phyloP scores from a whole-genome alignment of 2,888 invertebrate species.

The Platypus cylindrus region DNA sequence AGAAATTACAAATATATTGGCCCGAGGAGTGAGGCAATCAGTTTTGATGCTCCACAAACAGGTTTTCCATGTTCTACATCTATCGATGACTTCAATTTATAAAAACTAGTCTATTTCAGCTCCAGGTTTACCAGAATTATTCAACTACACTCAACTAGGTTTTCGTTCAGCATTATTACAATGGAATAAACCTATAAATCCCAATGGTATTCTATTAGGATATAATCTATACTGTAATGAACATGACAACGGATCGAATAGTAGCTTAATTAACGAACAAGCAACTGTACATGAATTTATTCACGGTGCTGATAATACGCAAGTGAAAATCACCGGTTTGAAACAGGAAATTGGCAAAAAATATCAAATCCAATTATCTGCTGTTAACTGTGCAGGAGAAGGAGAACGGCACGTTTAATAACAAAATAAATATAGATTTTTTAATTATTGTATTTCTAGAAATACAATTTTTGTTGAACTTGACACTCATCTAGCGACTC shows the following conservation, averaged over 20 bases:
- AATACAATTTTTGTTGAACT: slow-evolving; percentile 22
- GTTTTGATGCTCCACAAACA: slow-evolving; percentile 28
- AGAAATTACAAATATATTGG: slow-evolving; percentile 29
- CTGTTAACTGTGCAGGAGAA: slow-evolving; percentile 28
- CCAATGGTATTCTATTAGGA: slow-evolving; percentile 26
- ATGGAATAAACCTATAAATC: slow-evolving; percentile 26
- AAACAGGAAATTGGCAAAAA: slow-evolving; percentile 20
- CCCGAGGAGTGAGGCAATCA: slow-evolving; percentile 25
- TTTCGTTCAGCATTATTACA: slow-evolving; percentile 22
- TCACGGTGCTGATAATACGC: slow-evolving; percentile 22
- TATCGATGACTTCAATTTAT: no score
- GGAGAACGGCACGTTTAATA: slow-evolving; percentile 22
- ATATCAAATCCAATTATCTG: slow-evolving; percentile 24
- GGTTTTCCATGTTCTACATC: no score
- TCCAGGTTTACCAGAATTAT: slow-evolving; percentile 23
- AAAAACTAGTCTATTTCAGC: slow-evolving; percentile 21
- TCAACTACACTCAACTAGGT: slow-evolving; percentile 25
- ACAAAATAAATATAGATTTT: background rate
- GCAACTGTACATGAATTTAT: slow-evolving; percentile 22
- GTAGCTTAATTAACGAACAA: slow-evolving; percentile 21
- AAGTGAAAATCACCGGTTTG: slow-evolving; percentile 25
- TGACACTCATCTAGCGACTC: slow-evolving; percentile 20
- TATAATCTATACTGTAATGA: slow-evolving; percentile 26
- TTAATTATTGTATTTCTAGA: slow-evolving; percentile 15
- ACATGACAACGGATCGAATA: slow-evolving; percentile 16